Evolutionary conservation across 2,888 invertebrate genomes (phyloP).

Genomic region (Alloscopus bannaensis): DNA sequence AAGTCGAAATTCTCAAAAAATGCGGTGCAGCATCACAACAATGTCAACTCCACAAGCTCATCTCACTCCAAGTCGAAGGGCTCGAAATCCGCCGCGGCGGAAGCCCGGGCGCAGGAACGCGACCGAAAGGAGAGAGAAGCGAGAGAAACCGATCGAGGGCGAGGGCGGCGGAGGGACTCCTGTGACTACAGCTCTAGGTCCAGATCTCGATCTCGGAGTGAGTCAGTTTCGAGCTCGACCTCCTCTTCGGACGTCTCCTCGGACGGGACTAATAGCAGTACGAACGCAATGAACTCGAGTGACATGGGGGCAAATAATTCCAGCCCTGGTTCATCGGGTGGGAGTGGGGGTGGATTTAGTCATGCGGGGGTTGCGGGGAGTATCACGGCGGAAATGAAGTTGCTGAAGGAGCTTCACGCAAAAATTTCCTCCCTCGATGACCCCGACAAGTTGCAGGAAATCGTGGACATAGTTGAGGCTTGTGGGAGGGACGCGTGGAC

Average conservation of each 20-base stretch:
- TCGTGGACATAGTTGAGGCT: constrained; percentile 73
- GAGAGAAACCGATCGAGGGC: constrained; percentile 24
- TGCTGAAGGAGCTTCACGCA: constrained; percentile 70
- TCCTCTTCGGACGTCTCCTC: constrained; percentile 54
- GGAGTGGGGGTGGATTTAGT: constrained; percentile 65
- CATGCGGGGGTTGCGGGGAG: constrained; percentile 71
- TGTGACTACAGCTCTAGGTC: constrained; percentile 52
- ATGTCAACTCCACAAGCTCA: constrained; percentile 52
- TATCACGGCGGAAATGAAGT: constrained; percentile 72
- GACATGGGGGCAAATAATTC: constrained; percentile 56
- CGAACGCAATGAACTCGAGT: constrained; percentile 48
- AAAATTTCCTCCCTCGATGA: constrained; percentile 70
- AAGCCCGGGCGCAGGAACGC: constrained; percentile 23
- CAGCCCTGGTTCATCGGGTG: constrained; percentile 55
- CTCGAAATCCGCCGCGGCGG: constrained; percentile 37
- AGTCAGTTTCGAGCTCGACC: constrained; percentile 53
- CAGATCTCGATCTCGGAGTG: constrained; percentile 55
- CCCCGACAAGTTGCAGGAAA: constrained; percentile 71
- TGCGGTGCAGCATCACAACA: constrained; percentile 39
- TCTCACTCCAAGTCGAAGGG: constrained; percentile 46
- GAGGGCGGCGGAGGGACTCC: constrained; percentile 49
- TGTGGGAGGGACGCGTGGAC: constrained; percentile 71
- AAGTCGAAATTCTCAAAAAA: constrained; percentile 59
- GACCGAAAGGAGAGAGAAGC: constrained; percentile 32
- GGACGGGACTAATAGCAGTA: constrained; percentile 50